A percentile compares a stretch with the other conserved stretches of the same genome.
Conservation (phyloP, 2,113 vertebrate genomes). For the Oceanodroma tethys region DNA sequence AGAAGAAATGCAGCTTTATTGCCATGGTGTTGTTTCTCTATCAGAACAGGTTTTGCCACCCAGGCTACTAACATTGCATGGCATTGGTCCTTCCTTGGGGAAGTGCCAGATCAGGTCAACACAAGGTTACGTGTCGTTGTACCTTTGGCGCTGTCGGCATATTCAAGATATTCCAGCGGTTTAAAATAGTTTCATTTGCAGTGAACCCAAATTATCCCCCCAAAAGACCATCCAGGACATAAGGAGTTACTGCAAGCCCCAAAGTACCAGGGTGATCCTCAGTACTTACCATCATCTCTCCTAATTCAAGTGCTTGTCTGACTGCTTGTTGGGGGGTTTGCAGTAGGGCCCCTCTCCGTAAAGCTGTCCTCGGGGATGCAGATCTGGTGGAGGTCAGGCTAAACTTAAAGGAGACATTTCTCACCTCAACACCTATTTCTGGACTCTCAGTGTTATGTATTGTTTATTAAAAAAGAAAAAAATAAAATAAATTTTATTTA, state of each 20-base stretch:
- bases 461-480: not conserved
- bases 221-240: not conserved
- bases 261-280: not conserved
- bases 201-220: not conserved
- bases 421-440: not conserved
- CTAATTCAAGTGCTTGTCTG: not conserved
- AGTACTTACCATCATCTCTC: rapidly evolving
- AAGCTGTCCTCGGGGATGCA: not conserved
- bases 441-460: rapidly evolving
- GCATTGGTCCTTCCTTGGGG: not conserved
- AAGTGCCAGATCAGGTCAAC: not conserved
- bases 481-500: too few species aligned
- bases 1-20: not conserved
- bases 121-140: not conserved
- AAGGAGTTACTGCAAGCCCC: not conserved
- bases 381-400: not conserved
- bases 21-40: not conserved
- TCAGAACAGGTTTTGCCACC: not conserved
- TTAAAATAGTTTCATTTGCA: not conserved
- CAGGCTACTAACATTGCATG: not conserved
- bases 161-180: not conserved
- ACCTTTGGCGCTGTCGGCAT: not conserved
- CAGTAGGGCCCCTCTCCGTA: too few species aligned
- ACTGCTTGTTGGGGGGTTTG: rapidly evolving
- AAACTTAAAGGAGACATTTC: not conserved